Percentiles rank a stretch among this genome's conserved stretches.
Conservation (phyloP, 2,797 vertebrate species). For the Allenopithecus nigroviridis region DNA sequence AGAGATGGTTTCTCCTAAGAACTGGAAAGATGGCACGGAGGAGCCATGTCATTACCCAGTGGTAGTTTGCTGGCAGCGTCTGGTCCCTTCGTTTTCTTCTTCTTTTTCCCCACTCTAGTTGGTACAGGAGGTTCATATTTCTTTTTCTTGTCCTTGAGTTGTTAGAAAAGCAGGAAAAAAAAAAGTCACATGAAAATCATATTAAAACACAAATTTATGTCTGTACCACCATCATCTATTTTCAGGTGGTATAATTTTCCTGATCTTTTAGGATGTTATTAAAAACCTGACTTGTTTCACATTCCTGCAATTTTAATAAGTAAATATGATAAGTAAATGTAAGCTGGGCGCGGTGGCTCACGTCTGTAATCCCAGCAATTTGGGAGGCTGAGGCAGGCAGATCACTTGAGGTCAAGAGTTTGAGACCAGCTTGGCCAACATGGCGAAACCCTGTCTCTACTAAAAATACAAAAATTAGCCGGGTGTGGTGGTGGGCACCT, state of each 20-base stretch:
- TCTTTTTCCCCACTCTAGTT: slow-evolving; percentile 98
- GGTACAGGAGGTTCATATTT: slow-evolving; percentile 99
- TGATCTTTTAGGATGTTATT: not conserved
- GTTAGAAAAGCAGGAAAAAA: slow-evolving; percentile 1
- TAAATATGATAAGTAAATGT: not conserved
- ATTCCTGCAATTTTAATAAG: not conserved
- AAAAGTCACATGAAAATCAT: not conserved
- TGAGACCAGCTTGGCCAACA: too few relatives aligned
- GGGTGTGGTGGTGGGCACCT: too few relatives aligned
- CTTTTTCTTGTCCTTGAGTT: slow-evolving; percentile 97
- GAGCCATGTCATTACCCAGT: slow-evolving; percentile 86
- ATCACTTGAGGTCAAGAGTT: too few relatives aligned
- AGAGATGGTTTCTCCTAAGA: fast-evolving
- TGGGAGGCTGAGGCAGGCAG: too few relatives aligned
- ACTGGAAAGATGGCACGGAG: not conserved
- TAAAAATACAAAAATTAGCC: too few relatives aligned
- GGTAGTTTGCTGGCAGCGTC: slow-evolving; percentile 99
- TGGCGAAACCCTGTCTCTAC: too few relatives aligned
- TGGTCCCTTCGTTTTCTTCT: slow-evolving; percentile 98
- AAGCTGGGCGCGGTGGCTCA: not conserved
- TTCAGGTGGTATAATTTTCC: not conserved
- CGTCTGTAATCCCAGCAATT: too few relatives aligned
- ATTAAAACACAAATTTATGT: slow-evolving; percentile 29
- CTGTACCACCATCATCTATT: not conserved
- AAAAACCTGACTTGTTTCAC: not conserved